phyloP scores from a whole-genome alignment of 92 coral and sea anemone genomes.

The Paragorgia papillata region DNA sequence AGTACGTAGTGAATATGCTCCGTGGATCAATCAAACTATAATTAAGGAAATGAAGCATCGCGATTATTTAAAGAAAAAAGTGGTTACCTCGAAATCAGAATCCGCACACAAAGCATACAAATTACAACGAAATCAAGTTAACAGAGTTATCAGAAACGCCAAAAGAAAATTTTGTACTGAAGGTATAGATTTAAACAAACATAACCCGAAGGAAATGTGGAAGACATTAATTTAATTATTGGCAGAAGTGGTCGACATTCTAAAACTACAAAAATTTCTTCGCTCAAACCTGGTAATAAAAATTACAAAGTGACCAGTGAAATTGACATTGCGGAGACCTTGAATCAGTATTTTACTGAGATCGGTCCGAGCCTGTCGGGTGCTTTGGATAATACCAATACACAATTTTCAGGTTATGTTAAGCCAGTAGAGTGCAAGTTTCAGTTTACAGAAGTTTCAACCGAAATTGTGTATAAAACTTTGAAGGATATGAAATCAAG shows the following conservation, averaged over 20 bases:
- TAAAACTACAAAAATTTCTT: neutral
- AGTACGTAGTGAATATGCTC: neutral
- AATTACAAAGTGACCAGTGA: neutral
- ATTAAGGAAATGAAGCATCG: slow-evolving; percentile 11
- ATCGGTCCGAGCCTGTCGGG: neutral
- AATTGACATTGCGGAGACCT: neutral
- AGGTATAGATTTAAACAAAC: slow-evolving; percentile 7
- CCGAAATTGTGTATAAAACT: neutral
- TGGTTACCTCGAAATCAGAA: neutral
- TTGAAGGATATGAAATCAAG: neutral
- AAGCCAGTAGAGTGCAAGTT: neutral
- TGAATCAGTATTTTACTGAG: neutral
- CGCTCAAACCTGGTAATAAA: neutral
- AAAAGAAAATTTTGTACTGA: neutral
- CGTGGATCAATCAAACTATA: neutral
- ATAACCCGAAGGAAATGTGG: slow-evolving; percentile 29
- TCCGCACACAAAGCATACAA: neutral
- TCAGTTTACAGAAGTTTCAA: neutral
- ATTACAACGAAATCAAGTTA: slow-evolving; percentile 1
- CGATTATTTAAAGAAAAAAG: slow-evolving; percentile 25
- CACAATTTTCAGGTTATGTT: neutral
- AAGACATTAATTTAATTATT: neutral
- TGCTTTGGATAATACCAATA: neutral
- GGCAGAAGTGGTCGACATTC: neutral
- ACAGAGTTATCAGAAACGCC: slow-evolving; percentile 1